Evolutionary conservation across 2,888 invertebrate genomes (phyloP).

Genomic region (Disparrhopalites patrizii): DNA sequence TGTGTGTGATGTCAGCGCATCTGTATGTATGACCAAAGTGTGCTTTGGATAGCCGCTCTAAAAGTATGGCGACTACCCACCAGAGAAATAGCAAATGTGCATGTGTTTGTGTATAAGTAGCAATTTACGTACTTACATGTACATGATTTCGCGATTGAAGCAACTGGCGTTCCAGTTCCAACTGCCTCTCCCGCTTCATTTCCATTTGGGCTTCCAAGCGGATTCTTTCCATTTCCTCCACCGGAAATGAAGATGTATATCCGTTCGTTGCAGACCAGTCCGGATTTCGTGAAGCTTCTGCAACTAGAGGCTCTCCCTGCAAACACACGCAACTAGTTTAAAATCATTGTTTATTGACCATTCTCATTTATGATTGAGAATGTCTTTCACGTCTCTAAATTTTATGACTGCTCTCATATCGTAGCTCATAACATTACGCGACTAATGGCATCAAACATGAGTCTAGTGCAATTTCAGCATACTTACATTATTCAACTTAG

Average conservation of each 20-base stretch:
- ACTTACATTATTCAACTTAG: slow-evolving; percentile 49
- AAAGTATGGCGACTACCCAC: too few relatives aligned
- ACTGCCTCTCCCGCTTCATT: slow-evolving; percentile 37
- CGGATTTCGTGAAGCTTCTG: neutral
- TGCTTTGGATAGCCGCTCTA: too few relatives aligned
- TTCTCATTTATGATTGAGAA: neutral
- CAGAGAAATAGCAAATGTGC: neutral
- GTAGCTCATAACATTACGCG: too few relatives aligned
- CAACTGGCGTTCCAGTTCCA: slow-evolving; percentile 34
- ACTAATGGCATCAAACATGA: neutral
- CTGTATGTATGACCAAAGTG: neutral
- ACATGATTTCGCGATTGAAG: slow-evolving; percentile 29
- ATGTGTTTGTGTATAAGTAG: neutral
- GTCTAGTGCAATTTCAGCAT: too few relatives aligned
- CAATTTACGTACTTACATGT: too few relatives aligned
- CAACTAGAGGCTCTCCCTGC: slow-evolving; percentile 19
- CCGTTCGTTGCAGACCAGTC: slow-evolving; percentile 28
- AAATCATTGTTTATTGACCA: neutral
- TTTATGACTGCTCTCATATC: neutral
- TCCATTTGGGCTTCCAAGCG: slow-evolving; percentile 42
- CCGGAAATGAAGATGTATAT: slow-evolving; percentile 31
- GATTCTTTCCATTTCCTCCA: slow-evolving; percentile 31
- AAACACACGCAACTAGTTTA: slow-evolving; percentile 2
- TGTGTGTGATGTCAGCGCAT: neutral
- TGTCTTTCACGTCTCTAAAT: neutral